Evolutionary conservation across 2,797 vertebrate species (phyloP), one percentile per base, ranked within the genome.

Genomic region (Onychomys arenicola): DNA sequence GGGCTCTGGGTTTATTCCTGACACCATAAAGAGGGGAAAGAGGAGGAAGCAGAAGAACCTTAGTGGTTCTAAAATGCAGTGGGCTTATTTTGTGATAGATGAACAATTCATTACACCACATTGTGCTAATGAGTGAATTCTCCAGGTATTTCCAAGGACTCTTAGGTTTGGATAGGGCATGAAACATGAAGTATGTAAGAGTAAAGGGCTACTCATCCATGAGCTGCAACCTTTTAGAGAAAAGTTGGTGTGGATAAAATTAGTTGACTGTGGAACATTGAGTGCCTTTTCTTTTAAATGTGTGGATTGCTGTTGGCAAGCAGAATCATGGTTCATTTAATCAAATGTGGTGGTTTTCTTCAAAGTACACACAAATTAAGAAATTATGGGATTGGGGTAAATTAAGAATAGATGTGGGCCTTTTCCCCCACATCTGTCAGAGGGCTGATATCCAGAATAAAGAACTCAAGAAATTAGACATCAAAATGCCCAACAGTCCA

Each of bases 121-220:
- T 49, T 49, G n/a, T 13, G 7, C 34, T 6, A 55, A 81, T 8
- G 65, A 43, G 52, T 13, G 17, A 34, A 23, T n/a, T 83, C 78
- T 93, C 16, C 25, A 57, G 46, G 1, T 63, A 82, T 76, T 77
- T 73, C 13, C 17, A 61, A 94, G n/a, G 43, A 55, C 85, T 65
- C 63, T 34, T 25, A 32, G 57, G 40, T 75, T 57, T 85, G 46
- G n/a, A 21, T 2, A 21, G 25, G 77, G 23, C 32, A 71, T 12
- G 29, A 0, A 14, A 9, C 4, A 0, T 29, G 55, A 80, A 34
- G 0, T 4, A 34, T 10, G 0, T 17, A 0, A 16, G 0, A 14
- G 21, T 8, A 25, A 67, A 65, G 34, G 9, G 0, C 32, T 46
- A 55, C 0, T 0, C 32, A 34, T 17, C 46, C 32, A 21, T 25